Base-by-base conservation (phyloP, 2,888 invertebrate species). In the Sphaerophoria taeniata region DNA sequence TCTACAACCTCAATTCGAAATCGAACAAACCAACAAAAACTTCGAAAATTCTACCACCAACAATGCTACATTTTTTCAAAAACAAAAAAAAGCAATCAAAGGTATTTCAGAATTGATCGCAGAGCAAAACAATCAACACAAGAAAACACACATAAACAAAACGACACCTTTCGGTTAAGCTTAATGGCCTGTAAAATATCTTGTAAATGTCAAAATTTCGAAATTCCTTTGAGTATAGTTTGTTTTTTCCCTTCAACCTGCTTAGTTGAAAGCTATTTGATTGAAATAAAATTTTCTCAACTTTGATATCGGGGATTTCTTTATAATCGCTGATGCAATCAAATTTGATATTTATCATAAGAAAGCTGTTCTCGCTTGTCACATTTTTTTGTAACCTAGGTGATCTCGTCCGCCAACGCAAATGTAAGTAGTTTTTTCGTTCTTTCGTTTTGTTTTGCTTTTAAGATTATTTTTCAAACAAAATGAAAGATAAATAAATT, bases 261-360 rank as follows among this genome's bases (percentile, higher is more conserved):
- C 9, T 43, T 5, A 36, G 5, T 14, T 11, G 6, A 24, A 60
- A 60, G 6, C 47, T 33, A 45, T 82, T 82, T 82, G 82, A 82
- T 73, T 82, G 72, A 73, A 55, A 77, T 77, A 51, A 82, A 77
- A 77, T 72, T 47, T 11, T 33, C 16, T 24, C 24, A 34, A 33
- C 43, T 65, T 61, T 55, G 61, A 47, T 36, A 55, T 45, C 14
- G 39, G 43, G 12, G 56, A 49, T 51, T 58, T 71, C 49, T 69
- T 67, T 63, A 45, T 56, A 56, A 79, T 80, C 75, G 74, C 75
- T 84, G 84, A 80, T 84, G 84, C 84, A 84, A 84, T 84, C 74
- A 84, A 61, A 39, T 49, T 80, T 34, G 67, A 75, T 75, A 80
- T 84, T 84, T 80, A 79, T 84, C 84, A 84, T 79, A 56, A 36